phyloP scores from a whole-genome alignment of 2,888 invertebrate genomes.

The Lepidocyrtoides sp. region DNA sequence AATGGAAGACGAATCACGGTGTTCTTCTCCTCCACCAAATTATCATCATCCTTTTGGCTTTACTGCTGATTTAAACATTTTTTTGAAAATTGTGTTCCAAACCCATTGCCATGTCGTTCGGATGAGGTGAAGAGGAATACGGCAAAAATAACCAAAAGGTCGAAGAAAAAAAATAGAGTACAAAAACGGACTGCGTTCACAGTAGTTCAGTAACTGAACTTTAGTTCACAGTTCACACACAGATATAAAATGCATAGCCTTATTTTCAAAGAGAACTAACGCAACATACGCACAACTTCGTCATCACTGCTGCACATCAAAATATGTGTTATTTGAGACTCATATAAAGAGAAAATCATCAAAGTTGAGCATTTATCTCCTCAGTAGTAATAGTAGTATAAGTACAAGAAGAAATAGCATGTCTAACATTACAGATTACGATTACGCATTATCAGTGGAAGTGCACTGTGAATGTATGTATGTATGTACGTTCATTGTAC shows the following conservation, averaged over 20 bases:
- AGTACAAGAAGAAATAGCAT: too few relatives aligned
- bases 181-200: background rate
- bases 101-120: slow-evolving; percentile 41
- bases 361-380: slow-evolving; percentile 23
- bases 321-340: too few relatives aligned
- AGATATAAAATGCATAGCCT: background rate
- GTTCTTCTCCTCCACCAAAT: background rate
- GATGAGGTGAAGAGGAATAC: slow-evolving; percentile 28
- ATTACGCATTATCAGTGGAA: slow-evolving; percentile 33
- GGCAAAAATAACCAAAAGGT: slow-evolving; percentile 72
- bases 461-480: background rate
- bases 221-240: background rate
- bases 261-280: background rate
- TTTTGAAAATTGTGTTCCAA: slow-evolving; percentile 70
- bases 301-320: too few relatives aligned
- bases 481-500: background rate
- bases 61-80: slow-evolving; percentile 50
- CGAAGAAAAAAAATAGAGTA: background rate
- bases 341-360: background rate
- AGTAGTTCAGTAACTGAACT: too few relatives aligned
- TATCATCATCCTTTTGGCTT: slow-evolving; percentile 31
- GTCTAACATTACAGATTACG: slow-evolving; percentile 35
- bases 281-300: too few relatives aligned
- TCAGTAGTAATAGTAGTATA: too few relatives aligned
- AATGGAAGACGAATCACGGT: slow-evolving; percentile 72